These are phyloP conservation scores for Paedocypris sp. DNA, from an alignment of 2,113 vertebrate genomes.

Conservation along the genomic window DNA sequence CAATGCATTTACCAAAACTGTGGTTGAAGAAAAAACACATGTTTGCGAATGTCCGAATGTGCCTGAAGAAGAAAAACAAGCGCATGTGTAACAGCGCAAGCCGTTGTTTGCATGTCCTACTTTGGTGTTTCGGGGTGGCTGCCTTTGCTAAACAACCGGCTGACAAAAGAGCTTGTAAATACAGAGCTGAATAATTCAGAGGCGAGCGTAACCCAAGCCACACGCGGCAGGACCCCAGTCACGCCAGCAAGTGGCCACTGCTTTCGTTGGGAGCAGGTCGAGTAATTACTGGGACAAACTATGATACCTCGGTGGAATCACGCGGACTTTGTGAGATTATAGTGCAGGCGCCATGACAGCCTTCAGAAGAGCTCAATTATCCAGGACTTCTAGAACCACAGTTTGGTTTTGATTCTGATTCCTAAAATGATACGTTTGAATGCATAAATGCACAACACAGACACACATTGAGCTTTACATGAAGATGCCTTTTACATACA, in stretches of 20 bases:
- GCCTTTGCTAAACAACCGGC: conserved; percentile 36
- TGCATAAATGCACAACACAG: too few species aligned
- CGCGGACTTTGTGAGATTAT: too few species aligned
- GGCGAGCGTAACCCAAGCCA: conserved; percentile 47
- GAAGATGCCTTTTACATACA: too few species aligned
- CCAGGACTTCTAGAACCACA: too few species aligned
- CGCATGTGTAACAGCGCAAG: conserved; percentile 1
- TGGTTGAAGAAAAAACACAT: too few species aligned
- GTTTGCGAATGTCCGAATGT: too few species aligned
- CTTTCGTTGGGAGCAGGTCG: conserved; percentile 20
- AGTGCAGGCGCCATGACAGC: too few species aligned
- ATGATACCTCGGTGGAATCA: neutral
- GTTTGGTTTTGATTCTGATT: too few species aligned
- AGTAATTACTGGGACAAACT: neutral
- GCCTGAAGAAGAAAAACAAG: neutral
- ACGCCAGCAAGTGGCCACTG: conserved; percentile 28
- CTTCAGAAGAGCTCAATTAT: too few species aligned
- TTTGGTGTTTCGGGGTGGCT: conserved; percentile 40
- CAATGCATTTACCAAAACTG: too few species aligned
- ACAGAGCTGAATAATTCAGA: conserved; percentile 61
- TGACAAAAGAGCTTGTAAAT: conserved; percentile 54
- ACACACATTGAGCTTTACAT: too few species aligned
- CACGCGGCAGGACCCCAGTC: conserved; percentile 30
- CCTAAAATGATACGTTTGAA: too few species aligned
- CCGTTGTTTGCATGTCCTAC: conserved; percentile 41